Percentiles rank a stretch among this genome's conserved stretches.
Evolutionary conservation across 2,797 vertebrate genomes (phyloP).

Genomic region (Anabas testudineus): DNA sequence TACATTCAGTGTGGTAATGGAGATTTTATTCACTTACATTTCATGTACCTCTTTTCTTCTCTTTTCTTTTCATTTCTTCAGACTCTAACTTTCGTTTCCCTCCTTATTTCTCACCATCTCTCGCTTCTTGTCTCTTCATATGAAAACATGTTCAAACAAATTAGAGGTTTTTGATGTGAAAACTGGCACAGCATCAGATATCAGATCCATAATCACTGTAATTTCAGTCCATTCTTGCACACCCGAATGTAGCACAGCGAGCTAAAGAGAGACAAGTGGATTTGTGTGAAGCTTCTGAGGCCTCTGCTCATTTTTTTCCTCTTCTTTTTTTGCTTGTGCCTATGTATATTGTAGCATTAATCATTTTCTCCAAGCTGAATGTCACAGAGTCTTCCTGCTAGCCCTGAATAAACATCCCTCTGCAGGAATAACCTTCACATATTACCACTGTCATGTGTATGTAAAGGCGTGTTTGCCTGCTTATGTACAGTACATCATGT

Average conservation of each 20-base stretch:
- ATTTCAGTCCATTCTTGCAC: conserved; percentile 24
- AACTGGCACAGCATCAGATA: conserved; percentile 38
- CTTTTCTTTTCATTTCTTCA: conserved; percentile 27
- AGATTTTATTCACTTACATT: conserved; percentile 68
- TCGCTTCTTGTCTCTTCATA: conserved; percentile 34
- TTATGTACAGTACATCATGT: conserved; percentile 34
- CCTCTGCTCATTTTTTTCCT: conserved; percentile 35
- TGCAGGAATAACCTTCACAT: conserved; percentile 81
- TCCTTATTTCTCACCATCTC: not conserved
- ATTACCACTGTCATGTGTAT: conserved; percentile 68
- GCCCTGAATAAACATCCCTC: conserved; percentile 82
- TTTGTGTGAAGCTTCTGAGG: conserved; percentile 38
- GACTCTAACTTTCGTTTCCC: conserved; percentile 45
- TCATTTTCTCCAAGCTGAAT: conserved; percentile 79
- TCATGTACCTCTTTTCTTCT: conserved; percentile 27
- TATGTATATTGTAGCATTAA: conserved; percentile 80
- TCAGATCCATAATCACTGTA: conserved; percentile 34
- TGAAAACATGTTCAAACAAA: conserved; percentile 44
- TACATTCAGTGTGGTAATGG: conserved; percentile 59
- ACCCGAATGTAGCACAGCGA: conserved; percentile 8
- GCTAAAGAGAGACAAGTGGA: conserved; percentile 34
- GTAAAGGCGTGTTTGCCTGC: conserved; percentile 41
- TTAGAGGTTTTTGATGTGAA: conserved; percentile 37
- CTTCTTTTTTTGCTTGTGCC: conserved; percentile 48
- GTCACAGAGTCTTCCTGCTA: conserved; percentile 76